Base-by-base conservation (phyloP, 2,888 invertebrate species). In the Eristalinus aeneus region DNA sequence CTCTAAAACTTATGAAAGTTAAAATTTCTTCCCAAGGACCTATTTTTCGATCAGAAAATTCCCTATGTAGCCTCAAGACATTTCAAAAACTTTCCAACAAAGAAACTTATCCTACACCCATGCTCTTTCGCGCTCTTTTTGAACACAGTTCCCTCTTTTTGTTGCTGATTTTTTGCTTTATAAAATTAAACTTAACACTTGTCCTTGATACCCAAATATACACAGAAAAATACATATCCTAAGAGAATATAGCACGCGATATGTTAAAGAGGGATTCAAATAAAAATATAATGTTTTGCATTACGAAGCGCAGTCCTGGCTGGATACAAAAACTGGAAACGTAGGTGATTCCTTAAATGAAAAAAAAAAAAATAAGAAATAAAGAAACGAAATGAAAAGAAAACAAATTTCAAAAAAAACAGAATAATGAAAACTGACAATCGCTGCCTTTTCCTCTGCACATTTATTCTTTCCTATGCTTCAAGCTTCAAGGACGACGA, bases 181-280 rank as follows among this genome's bases (percentile, higher is more conserved):
- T 39, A 16, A 39, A 39, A 39, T 39, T n/a, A n/a, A 39, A 12
- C 39, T 39, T 39, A 39, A n/a, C 39, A 12, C 39, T 39, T 39
- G 39, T 12, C 39, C 39, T 39, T 16, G 39, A 39, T 16, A 8
- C 58, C 23, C 27, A 53, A 54, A 53, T 54, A 46, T 67, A 27
- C 61, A 76, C 53, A 61, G 20, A 68, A 56, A 31, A 36, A 46
- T 46, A 46, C 46, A 46, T 46, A 46, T 46, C 46, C 46, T 46
- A 54, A 76, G 53, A 36, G 27, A 36, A 2, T 27, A 61, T 61
- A 76, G 76, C 68, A 74, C 73, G 64, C 64, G 83, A 83, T 83
- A 83, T 83, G 83, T 83, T 65, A 74, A 22, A 60, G 64, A 60
- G 64, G 75, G 53, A n/a, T 65, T 56, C 16, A 53, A 71, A 36